phyloP scores from a whole-genome alignment of 2,797 vertebrate genomes.

The Poecile montanus region DNA sequence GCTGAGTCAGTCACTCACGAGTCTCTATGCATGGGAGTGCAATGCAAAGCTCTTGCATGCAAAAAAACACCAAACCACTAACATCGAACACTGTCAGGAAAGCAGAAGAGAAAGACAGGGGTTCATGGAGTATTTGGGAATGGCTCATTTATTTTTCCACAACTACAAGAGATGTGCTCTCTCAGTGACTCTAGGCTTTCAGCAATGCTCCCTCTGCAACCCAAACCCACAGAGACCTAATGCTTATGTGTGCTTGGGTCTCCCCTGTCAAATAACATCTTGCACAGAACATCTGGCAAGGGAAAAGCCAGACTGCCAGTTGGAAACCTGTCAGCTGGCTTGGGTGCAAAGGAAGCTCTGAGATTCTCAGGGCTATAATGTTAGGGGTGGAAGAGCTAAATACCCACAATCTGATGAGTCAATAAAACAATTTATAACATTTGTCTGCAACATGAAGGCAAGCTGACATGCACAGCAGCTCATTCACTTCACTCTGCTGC shows the following conservation, averaged over 20 bases:
- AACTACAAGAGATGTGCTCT: background rate
- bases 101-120: background rate
- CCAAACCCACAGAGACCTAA: background rate
- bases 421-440: background rate
- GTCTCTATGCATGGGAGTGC: background rate
- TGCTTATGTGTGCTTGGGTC: background rate
- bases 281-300: background rate
- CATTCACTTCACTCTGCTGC: background rate
- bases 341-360: background rate
- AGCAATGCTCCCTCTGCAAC: background rate
- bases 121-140: slow-evolving; percentile 2
- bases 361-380: background rate
- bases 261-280: background rate
- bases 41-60: background rate
- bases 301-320: background rate
- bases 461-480: background rate
- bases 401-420: background rate
- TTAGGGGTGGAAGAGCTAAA: background rate
- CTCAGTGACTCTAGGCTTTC: background rate
- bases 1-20: background rate
- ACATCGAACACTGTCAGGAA: background rate
- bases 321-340: slow-evolving; percentile 11
- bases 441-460: background rate
- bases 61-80: background rate
- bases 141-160: slow-evolving; percentile 2